Base-by-base conservation (phyloP, 2,113 vertebrate species). In the Diadophis punctatus region DNA sequence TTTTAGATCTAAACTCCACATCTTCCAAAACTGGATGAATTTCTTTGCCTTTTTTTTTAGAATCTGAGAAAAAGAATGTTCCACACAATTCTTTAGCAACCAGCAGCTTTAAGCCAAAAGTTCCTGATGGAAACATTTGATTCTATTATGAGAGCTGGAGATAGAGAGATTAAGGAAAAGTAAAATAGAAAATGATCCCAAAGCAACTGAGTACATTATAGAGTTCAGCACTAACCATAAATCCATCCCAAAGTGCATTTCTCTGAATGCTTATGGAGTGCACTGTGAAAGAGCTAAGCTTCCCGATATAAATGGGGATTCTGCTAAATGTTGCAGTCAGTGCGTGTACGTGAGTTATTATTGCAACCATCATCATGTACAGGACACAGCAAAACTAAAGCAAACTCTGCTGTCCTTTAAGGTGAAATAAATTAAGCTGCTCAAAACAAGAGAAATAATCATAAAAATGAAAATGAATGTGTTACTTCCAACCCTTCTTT, bases 91-190 rank as follows among this genome's bases (percentile, higher is more conserved):
- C 58, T 87, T 90, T 90, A 74, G 58, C 56, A 87, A 53, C 84
- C 18, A 90, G 74, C 56, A 90, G 68, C 60, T 88, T 90, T 63
- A 49, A 68, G 30, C 4, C 39, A 91, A 87, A 88, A 51, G 30
- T 90, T 93, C 92, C 85, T 51, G 34, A 30, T 56, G 85, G 89
- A 88, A 90, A 90, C 89, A 93, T 90, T 90, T 91, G 68, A 90
- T 90, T 87, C 60, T 80, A 88, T 87, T 93, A 60, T 56, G 89
- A 89, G 43, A 89, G 55, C 74, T 1, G 14, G 27, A 68, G 60
- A 68, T n/a, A 39, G 14, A 74, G n/a, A 34, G 86, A 93, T 91
- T 88, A 93, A 93, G 87, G 90, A 34, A 86, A 80, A 74, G 74
- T 93, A 90, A 80, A 93, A 90, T 1, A 90, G 30, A 88, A 90